Conservation (phyloP, 1,140 invertebrate genomes). For the Drosophila grimshawi region DNA sequence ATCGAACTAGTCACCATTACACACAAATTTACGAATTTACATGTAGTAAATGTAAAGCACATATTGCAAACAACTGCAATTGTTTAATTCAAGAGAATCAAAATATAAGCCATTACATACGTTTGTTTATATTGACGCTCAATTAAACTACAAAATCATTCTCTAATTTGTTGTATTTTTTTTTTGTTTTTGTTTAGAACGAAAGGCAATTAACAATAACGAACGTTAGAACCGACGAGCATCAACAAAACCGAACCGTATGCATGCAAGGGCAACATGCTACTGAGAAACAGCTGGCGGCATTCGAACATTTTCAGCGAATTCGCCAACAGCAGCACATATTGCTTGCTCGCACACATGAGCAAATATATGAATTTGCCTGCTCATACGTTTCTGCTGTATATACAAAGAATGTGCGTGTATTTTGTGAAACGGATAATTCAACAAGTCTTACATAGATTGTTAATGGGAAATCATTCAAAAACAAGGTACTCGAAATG, state of each 20-base stretch:
- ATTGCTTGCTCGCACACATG: not conserved
- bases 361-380: slow-evolving; percentile 7
- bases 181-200: slow-evolving; percentile 19
- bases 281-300: slow-evolving; percentile 60
- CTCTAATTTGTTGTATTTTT: slow-evolving; percentile 1
- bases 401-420: not conserved
- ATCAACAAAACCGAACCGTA: slow-evolving; percentile 50
- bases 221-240: slow-evolving; percentile 15
- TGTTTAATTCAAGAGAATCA: slow-evolving; percentile 1
- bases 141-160: slow-evolving; percentile 39
- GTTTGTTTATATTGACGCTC: slow-evolving; percentile 24
- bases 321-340: slow-evolving; percentile 27
- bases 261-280: slow-evolving; percentile 56
- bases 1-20: slow-evolving; percentile 38
- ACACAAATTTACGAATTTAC: not conserved
- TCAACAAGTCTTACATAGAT: slow-evolving; percentile 29
- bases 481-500: not conserved
- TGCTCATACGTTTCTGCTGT: not conserved
- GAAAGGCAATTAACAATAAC: slow-evolving; percentile 29
- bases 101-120: slow-evolving; percentile 26
- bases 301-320: slow-evolving; percentile 48
- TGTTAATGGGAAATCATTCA: not conserved
- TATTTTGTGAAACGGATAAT: slow-evolving; percentile 5
- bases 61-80: slow-evolving; percentile 13
- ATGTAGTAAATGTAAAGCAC: slow-evolving; percentile 6